These are phyloP conservation scores for Marronus borbonicus DNA, from an alignment of 2,888 invertebrate genomes.

Conservation along the genomic window DNA sequence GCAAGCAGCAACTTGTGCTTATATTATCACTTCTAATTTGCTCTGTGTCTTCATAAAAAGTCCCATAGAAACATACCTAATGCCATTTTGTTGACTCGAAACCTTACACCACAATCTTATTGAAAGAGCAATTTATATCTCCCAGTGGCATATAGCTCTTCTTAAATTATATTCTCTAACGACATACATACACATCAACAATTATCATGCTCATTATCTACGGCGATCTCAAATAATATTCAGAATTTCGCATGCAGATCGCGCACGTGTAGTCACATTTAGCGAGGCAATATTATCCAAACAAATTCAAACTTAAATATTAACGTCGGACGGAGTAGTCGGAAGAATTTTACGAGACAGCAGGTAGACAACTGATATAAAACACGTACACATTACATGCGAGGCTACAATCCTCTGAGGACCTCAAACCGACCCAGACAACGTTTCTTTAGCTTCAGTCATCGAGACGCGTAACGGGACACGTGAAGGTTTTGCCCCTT, in stretches of 20 bases:
- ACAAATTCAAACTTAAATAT: constrained; percentile 39
- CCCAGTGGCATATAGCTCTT: too few species aligned
- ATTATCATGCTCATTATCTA: too few species aligned
- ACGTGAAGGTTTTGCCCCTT: constrained; percentile 45
- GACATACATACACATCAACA: too few species aligned
- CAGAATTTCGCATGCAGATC: constrained; percentile 2
- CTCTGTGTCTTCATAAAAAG: too few species aligned
- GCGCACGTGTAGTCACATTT: constrained; percentile 6
- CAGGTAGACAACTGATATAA: constrained; percentile 58
- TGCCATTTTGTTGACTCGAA: too few species aligned
- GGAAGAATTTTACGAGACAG: constrained; percentile 56
- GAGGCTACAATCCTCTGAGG: constrained; percentile 53
- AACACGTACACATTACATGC: constrained; percentile 54
- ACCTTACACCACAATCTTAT: too few species aligned
- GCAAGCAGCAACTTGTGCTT: too few species aligned
- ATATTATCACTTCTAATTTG: too few species aligned
- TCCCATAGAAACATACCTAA: too few species aligned
- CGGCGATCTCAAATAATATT: not conserved
- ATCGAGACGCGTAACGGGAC: constrained; percentile 51
- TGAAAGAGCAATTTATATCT: too few species aligned
- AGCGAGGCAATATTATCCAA: constrained; percentile 26
- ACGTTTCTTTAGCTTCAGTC: constrained; percentile 54
- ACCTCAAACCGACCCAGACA: constrained; percentile 45
- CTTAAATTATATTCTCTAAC: too few species aligned
- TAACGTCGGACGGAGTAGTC: constrained; percentile 25